Conservation (phyloP, 2,797 vertebrate species). For the Phataginus tetradactyla region DNA sequence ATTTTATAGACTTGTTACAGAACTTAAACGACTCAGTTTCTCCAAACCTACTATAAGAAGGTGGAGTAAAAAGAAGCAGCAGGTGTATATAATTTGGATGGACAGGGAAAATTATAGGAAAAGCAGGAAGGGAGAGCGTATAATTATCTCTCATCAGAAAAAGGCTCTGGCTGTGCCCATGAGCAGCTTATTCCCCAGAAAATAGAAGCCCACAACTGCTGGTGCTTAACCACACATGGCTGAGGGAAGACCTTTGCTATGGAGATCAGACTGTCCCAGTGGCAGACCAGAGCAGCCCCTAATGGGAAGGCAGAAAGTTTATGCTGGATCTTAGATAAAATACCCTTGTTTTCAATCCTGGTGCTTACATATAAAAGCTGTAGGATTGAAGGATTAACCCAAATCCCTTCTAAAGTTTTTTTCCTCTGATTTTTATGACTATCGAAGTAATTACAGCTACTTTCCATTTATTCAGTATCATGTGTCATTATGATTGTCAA, state of each 20-base stretch:
- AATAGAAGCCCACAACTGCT: background rate
- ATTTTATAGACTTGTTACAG: constrained; percentile 2
- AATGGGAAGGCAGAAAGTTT: background rate
- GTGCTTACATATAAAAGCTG: background rate
- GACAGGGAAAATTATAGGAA: constrained; percentile 60
- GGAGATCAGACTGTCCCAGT: background rate
- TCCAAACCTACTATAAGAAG: constrained; percentile 36
- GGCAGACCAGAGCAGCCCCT: background rate
- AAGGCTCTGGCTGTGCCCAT: background rate
- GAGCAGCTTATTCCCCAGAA: background rate
- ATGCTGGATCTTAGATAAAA: background rate
- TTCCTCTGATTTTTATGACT: constrained; percentile 24
- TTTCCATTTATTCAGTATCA: background rate
- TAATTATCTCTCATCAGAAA: constrained; percentile 61
- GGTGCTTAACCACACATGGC: background rate
- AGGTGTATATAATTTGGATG: constrained; percentile 63
- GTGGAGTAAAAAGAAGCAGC: constrained; percentile 27
- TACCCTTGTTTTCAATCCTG: background rate
- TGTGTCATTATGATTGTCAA: constrained; percentile 16
- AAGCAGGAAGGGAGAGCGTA: constrained; percentile 25
- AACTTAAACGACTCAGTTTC: constrained; percentile 24
- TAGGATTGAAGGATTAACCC: constrained; percentile 15
- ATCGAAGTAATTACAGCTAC: background rate
- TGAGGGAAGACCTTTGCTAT: background rate
- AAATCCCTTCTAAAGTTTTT: constrained; percentile 9